Evolutionary conservation across 1,140 invertebrate genomes (phyloP).

Genomic region (Tyrophagus putrescentiae): DNA sequence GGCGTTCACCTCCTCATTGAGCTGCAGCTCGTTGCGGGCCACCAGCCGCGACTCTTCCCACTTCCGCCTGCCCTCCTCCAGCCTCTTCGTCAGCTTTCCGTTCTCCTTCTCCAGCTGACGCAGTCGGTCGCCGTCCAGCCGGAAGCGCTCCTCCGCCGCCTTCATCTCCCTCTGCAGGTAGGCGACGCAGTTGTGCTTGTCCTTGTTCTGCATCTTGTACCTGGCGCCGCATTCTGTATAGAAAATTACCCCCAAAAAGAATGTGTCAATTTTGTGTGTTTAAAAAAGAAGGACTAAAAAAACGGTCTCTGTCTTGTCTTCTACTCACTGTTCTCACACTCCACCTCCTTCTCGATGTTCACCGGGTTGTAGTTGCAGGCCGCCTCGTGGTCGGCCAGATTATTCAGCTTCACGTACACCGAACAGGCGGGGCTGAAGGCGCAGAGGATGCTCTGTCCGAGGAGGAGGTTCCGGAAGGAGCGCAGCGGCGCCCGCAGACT

Average conservation of each 20-base stretch:
- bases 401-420: background rate
- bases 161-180: background rate
- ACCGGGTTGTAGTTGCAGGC: background rate
- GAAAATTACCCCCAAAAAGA: too few species aligned
- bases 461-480: slow-evolving; percentile 10
- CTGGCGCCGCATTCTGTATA: background rate
- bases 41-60: background rate
- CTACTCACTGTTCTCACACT: too few species aligned
- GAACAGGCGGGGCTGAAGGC: background rate
- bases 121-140: background rate
- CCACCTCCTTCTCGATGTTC: slow-evolving; percentile 5
- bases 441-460: background rate
- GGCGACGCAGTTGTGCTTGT: background rate
- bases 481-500: background rate
- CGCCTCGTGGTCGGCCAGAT: background rate
- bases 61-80: background rate
- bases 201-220: background rate
- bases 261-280: too few species aligned
- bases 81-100: too few species aligned
- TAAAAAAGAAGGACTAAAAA: too few species aligned
- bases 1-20: background rate
- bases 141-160: background rate
- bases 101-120: background rate
- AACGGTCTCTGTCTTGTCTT: background rate
- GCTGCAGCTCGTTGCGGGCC: background rate